Evolutionary conservation across 2,113 vertebrate species (phyloP), one percentile per base, ranked within the genome.

Genomic region (Dipodomys stephensi): DNA sequence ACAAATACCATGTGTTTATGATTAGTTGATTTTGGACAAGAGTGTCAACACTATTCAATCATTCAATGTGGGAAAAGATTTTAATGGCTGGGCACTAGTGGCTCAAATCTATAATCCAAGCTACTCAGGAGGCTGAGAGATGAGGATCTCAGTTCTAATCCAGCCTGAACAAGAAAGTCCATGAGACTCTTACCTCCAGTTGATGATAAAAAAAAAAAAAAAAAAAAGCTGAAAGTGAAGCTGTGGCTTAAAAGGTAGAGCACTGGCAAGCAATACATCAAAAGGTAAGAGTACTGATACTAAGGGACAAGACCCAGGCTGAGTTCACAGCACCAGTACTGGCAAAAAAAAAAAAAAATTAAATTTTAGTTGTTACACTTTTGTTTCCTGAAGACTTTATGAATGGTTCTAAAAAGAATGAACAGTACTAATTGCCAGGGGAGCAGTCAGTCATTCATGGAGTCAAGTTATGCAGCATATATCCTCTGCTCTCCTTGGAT

Each of bases 341-440:
- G 9, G 8, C 80, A 95, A 90, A 22, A 83, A 80, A 18, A 23
- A 9, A n/a, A 57, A 80, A 18, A 25, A 10, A 57, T 27, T 53
- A 69, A 64, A 74, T 86, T 88, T 82, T n/a, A 73, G 7, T 28
- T 76, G 25, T 46, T 68, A 84, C 12, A 81, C 12, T 85, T 90
- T n/a, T 62, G 12, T 67, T 87, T 95, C 44, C 60, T 76, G 76
- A 44, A 92, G 67, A 88, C 39, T 49, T 96, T 74, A 84, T 60
- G 28, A 90, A 44, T 30, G 49, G 49, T 49, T 49, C 49, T 49
- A 49, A 85, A 28, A 49, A 49, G 46, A 93, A 35, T 19, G 53
- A 84, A 18, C 3, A 96, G 15, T 39, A 90, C 4, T 88, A 53
- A 91, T 39, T 94, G 65, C 62, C 22, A 88, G 93, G 79, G 30